Base-by-base conservation (phyloP, 2,113 vertebrate species). In the Orientallactaga bullata region DNA sequence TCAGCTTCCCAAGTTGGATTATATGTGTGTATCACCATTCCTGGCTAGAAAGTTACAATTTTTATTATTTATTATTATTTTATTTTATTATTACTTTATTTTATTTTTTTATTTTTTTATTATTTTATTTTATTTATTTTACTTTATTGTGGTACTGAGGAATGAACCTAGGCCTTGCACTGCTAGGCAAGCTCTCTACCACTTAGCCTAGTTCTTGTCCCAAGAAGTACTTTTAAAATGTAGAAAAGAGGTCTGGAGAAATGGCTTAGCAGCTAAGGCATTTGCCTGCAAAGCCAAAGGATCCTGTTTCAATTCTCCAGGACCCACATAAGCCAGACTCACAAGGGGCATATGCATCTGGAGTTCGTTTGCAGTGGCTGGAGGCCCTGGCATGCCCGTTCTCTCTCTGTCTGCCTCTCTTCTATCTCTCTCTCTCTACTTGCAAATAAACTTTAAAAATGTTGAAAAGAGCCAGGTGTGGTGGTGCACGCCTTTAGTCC, bases 241-340 rank as follows among this genome's bases (percentile, higher is more conserved):
- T 83, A 79, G 78, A 55, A 91, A 91, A 90, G 42, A 47, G 42
- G n/a, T n/a, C n/a, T n/a, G n/a, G n/a, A n/a, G n/a, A n/a, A n/a
- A n/a, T n/a, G n/a, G n/a, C n/a, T n/a, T n/a, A n/a, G n/a, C n/a
- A n/a, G n/a, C n/a, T n/a, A n/a, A n/a, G n/a, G n/a, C n/a, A n/a
- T n/a, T n/a, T n/a, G n/a, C n/a, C n/a, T n/a, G n/a, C n/a, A n/a
- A n/a, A n/a, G n/a, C n/a, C n/a, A n/a, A n/a, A n/a, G n/a, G n/a
- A n/a, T n/a, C n/a, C n/a, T n/a, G n/a, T n/a, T n/a, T n/a, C n/a
- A n/a, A n/a, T n/a, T n/a, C n/a, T n/a, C n/a, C n/a, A n/a, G n/a
- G n/a, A n/a, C n/a, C n/a, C n/a, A n/a, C n/a, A n/a, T n/a, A n/a
- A n/a, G n/a, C n/a, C n/a, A n/a, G n/a, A n/a, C n/a, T n/a, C n/a